Evolutionary conservation across 2,797 vertebrate species (phyloP).

Genomic region (Euthynnus affinis): DNA sequence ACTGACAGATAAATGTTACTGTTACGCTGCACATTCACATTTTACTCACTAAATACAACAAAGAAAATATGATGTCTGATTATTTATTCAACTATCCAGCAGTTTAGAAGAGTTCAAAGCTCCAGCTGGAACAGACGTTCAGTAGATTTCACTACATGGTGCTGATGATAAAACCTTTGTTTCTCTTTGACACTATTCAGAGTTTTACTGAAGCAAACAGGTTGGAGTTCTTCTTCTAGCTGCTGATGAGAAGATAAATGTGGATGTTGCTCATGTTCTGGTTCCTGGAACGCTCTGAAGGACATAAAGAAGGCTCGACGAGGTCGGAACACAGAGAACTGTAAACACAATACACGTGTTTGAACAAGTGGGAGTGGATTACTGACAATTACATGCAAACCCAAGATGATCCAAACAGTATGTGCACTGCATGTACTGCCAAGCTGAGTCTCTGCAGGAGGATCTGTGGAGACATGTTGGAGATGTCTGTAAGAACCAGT

Average conservation of each 20-base stretch:
- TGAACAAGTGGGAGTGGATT: slow-evolving; percentile 24
- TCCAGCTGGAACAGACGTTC: too few species aligned
- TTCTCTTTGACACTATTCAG: too few species aligned
- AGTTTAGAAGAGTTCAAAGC: too few species aligned
- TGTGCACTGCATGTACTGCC: neutral
- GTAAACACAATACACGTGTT: slow-evolving; percentile 40
- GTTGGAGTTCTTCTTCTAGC: too few species aligned
- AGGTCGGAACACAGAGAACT: slow-evolving; percentile 48
- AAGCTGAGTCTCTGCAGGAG: slow-evolving; percentile 19
- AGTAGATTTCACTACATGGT: too few species aligned
- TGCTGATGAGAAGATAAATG: slow-evolving; percentile 1
- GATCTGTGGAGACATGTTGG: slow-evolving; percentile 19
- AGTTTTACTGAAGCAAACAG: too few species aligned
- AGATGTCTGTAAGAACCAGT: slow-evolving; percentile 30
- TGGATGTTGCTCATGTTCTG: slow-evolving; percentile 33
- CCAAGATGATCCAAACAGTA: slow-evolving; percentile 32
- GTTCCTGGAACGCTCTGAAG: slow-evolving; percentile 32
- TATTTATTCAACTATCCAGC: too few species aligned
- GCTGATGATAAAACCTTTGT: too few species aligned
- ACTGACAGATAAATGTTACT: too few species aligned
- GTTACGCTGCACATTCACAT: too few species aligned
- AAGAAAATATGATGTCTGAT: too few species aligned
- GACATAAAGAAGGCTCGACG: slow-evolving; percentile 21
- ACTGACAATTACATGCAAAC: slow-evolving; percentile 31
- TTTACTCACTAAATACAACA: too few species aligned